Percentiles rank a stretch among this genome's conserved stretches.
phyloP scores from a whole-genome alignment of 2,888 invertebrate genomes.

The Trissolcus japonicus region DNA sequence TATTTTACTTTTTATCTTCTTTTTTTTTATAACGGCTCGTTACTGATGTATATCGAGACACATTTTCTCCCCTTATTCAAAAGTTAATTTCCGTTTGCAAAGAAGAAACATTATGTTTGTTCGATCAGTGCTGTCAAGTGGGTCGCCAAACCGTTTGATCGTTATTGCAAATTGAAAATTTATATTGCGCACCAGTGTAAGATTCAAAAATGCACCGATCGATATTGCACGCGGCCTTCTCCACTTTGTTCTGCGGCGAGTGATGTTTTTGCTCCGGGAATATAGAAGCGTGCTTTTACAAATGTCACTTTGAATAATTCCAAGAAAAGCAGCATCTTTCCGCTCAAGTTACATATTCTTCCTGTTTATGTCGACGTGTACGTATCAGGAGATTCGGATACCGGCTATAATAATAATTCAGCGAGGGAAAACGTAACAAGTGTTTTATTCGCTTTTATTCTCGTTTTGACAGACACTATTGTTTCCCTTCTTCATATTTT shows the following conservation, averaged over 20 bases:
- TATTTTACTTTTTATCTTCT: too few species aligned
- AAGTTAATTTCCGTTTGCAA: too few species aligned
- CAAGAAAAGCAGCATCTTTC: constrained; percentile 37
- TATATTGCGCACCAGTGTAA: constrained; percentile 15
- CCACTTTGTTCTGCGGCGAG: constrained; percentile 33
- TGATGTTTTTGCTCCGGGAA: constrained; percentile 35
- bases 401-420: constrained; percentile 24
- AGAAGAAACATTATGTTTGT: too few species aligned
- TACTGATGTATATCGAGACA: too few species aligned
- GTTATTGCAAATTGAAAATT: constrained; percentile 28
- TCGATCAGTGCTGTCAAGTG: too few species aligned
- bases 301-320: constrained; percentile 54
- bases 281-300: constrained; percentile 34
- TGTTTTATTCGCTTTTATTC: constrained; percentile 27
- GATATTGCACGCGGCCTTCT: constrained; percentile 39
- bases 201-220: constrained; percentile 37
- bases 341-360: constrained; percentile 33
- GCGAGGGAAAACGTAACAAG: constrained; percentile 37
- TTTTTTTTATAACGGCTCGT: too few species aligned
- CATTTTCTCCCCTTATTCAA: neutral
- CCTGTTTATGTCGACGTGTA: constrained; percentile 25
- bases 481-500: constrained; percentile 3
- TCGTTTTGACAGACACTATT: constrained; percentile 14
- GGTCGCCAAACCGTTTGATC: constrained; percentile 6
- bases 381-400: constrained; percentile 26